Evolutionary conservation across 2,888 invertebrate species (phyloP), one percentile per base, ranked within the genome.

Genomic region (Oligia latruncula): DNA sequence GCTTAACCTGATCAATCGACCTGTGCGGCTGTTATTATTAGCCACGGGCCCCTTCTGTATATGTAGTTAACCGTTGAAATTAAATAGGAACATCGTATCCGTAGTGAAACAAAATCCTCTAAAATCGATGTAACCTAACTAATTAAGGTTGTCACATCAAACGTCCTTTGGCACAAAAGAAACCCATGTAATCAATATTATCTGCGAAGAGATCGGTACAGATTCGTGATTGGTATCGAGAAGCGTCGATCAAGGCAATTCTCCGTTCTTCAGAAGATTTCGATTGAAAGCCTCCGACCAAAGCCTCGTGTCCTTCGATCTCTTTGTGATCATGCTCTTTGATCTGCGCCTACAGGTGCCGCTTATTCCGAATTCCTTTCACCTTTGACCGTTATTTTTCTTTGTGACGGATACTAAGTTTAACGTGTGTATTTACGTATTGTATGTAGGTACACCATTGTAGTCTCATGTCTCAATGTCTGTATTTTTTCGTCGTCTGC

Each of bases 361-460:
- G 90, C 90, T 90, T 93, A 91, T 93, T 91, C 87, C 90, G 81
- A 92, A 92, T 94, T 91, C 91, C 90, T 92, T 92, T 92, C 91
- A 92, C 93, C 93, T 94, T 94, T 93, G 93, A 91, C 94, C 93
- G 92, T 93, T 92, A 83, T 91, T 90, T 88, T 90, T 88, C 89
- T 92, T 89, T 92, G 74, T 80, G 77, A 81, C 77, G 68, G 35
- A 72, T 77, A 46, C 55, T 70, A 64, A 43, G 64, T 71, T 71
- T 46, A 71, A 73, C 65, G 52, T 52, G 82, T 77, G 66, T 66
- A 82, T 64, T 64, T 68, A 46, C 2, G 17, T n/a, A 60, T 40
- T 46, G 35, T 60, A 65, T 40, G 1, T 29, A 29, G 29, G 55
- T 43, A 46, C 43, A 20, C 35, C 68, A n/a, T 58, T 76, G 64